These are phyloP conservation scores for Lamprologus lemairii DNA, from an alignment of 2,113 vertebrate genomes.

Conservation along the genomic window DNA sequence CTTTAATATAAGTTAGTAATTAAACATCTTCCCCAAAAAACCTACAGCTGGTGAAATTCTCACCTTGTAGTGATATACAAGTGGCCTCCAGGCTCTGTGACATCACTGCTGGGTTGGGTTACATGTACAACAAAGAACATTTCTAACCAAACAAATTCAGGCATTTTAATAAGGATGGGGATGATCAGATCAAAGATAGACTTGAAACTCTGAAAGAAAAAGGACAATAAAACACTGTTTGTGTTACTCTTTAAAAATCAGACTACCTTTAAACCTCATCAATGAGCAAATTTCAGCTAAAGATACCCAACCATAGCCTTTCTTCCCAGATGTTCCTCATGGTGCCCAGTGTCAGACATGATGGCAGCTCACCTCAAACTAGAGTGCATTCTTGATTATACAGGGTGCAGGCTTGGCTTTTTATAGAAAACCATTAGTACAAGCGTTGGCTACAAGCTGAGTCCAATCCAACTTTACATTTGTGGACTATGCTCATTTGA, in stretches of 20 bases:
- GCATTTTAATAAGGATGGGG: background rate
- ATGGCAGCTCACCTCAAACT: background rate
- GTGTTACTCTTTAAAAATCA: background rate
- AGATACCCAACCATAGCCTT: background rate
- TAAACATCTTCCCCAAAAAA: background rate
- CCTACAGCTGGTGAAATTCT: background rate
- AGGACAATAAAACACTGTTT: background rate
- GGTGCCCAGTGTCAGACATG: background rate
- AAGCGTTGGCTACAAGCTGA: background rate
- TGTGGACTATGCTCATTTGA: background rate
- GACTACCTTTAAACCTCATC: background rate
- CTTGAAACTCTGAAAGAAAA: background rate
- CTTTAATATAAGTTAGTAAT: background rate
- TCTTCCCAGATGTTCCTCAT: background rate
- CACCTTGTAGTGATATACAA: background rate
- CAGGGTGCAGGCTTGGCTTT: background rate
- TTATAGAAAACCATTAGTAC: background rate
- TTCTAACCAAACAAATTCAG: background rate
- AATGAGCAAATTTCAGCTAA: background rate
- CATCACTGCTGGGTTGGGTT: background rate
- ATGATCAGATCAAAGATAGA: background rate
- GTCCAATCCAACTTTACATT: background rate
- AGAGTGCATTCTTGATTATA: background rate
- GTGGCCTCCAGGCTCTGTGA: background rate
- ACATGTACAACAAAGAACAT: background rate